Base-by-base conservation (phyloP, 2,113 vertebrate species). In the Semnornis frantzii region DNA sequence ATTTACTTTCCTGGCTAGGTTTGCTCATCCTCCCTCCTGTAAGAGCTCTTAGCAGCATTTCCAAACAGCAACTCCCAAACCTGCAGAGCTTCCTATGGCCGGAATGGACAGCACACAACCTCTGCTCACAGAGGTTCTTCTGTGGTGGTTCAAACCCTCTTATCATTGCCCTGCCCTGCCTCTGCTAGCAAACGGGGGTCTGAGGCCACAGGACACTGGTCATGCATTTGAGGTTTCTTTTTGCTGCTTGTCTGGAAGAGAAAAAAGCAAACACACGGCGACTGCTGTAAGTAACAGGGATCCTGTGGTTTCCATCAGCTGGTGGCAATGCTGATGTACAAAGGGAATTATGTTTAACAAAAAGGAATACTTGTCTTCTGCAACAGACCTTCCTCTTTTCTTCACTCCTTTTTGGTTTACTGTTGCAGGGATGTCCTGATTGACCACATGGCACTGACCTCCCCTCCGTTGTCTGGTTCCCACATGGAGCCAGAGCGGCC, bases 41-140 rank as follows among this genome's bases (percentile, higher is more conserved):
- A 31, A 0, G 0, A 55, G 28, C 52, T 66, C 44, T 31, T 34
- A 64, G 23, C 44, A 7, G 9, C 1, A 0, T 69, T 86, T 46
- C 33, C 82, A 62, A 52, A 33, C 34, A 63, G 52, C 2, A 5
- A 15, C 23, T n/a, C 60, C 10, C 15, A 44, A 15, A 71, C 17
- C 30, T 37, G 34, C 46, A 37, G 33, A 78, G 52, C 31, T 73
- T 77, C 28, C 64, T 46, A n/a, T 5, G 42, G 42, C 37, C 2
- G 3, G 60, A 0, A 0, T 19, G n/a, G 44, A n/a, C 42, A 91
- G n/a, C 39, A 44, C 23, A 23, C 16, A 84, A 3, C 9, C 34
- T 74, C 34, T 78, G 52, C 46, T 77, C 23, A 2, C 30, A 74
- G 52, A 48, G 15, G n/a, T 5, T 87, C n/a, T 23, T 89, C 27